Percentiles rank a stretch among this genome's conserved stretches.
These are phyloP conservation scores for Agrochola macilenta DNA, from an alignment of 2,888 invertebrate species.

Conservation along the genomic window DNA sequence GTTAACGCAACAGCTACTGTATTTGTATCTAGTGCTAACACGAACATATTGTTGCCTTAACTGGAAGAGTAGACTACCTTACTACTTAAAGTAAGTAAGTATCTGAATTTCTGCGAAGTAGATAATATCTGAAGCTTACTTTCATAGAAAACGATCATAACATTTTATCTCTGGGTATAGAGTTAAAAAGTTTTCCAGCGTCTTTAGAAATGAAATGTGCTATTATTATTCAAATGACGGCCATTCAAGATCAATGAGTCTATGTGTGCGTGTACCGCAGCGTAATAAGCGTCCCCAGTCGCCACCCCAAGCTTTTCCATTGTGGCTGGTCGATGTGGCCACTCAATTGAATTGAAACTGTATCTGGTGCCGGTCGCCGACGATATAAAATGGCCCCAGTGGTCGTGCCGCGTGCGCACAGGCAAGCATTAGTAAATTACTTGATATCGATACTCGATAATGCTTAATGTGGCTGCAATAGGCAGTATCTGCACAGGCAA, in stretches of 20 bases:
- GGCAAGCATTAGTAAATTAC: conserved; percentile 76
- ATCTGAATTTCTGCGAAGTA: background rate
- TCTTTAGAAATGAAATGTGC: conserved; percentile 10
- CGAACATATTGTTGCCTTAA: background rate
- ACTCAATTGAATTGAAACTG: conserved; percentile 67
- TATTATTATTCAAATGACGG: conserved; percentile 31
- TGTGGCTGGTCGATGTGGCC: conserved; percentile 38
- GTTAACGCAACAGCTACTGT: conserved; percentile 34
- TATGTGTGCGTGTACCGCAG: conserved; percentile 22
- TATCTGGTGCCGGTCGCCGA: conserved; percentile 71
- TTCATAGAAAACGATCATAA: background rate
- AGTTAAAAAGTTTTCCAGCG: background rate
- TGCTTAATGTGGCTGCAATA: conserved; percentile 71
- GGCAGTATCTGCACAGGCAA: conserved; percentile 61
- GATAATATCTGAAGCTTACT: conserved; percentile 4
- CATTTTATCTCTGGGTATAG: conserved; percentile 4
- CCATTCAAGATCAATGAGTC: conserved; percentile 33
- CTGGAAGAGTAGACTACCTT: background rate
- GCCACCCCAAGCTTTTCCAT: conserved; percentile 29
- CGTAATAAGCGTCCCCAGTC: conserved; percentile 31
- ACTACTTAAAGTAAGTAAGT: background rate
- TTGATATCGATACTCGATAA: conserved; percentile 74
- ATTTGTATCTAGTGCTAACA: conserved; percentile 29
- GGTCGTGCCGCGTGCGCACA: conserved; percentile 62
- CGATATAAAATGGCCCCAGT: conserved; percentile 66